phyloP scores from a whole-genome alignment of 2,113 vertebrate genomes.

The Cisticola juncidis region DNA sequence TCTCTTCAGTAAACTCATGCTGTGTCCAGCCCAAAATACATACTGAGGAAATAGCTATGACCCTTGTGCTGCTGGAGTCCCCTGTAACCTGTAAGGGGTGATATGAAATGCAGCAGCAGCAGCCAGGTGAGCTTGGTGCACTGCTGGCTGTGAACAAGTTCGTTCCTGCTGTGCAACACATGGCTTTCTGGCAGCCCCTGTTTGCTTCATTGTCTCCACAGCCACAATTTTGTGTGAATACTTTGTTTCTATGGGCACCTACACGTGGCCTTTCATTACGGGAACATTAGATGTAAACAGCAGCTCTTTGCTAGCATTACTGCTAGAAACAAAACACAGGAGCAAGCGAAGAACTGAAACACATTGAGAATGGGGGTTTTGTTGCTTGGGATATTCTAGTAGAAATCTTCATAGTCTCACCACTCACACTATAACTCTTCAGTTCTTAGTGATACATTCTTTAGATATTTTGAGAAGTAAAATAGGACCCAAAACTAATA shows the following conservation, averaged over 20 bases:
- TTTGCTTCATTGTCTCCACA: not conserved
- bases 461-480: not conserved
- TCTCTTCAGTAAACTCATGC: not conserved
- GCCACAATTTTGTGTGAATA: not conserved
- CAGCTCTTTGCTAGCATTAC: not conserved
- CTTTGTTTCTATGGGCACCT: accelerated
- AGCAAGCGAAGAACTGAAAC: not conserved
- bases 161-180: not conserved
- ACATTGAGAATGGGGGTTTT: not conserved
- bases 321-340: not conserved
- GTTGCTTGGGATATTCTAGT: not conserved
- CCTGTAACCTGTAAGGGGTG: accelerated
- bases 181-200: not conserved
- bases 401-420: not conserved
- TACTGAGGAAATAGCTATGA: not conserved
- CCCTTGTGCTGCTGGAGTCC: not conserved
- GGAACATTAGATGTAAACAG: not conserved
- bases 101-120: not conserved
- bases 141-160: not conserved
- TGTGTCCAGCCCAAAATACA: not conserved
- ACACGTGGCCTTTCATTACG: not conserved
- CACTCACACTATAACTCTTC: not conserved
- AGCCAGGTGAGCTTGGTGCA: not conserved
- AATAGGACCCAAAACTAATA: not conserved
- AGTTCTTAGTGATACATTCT: not conserved